Base-by-base conservation (phyloP, 2,113 vertebrate genomes). In the Dasyurus viverrinus region DNA sequence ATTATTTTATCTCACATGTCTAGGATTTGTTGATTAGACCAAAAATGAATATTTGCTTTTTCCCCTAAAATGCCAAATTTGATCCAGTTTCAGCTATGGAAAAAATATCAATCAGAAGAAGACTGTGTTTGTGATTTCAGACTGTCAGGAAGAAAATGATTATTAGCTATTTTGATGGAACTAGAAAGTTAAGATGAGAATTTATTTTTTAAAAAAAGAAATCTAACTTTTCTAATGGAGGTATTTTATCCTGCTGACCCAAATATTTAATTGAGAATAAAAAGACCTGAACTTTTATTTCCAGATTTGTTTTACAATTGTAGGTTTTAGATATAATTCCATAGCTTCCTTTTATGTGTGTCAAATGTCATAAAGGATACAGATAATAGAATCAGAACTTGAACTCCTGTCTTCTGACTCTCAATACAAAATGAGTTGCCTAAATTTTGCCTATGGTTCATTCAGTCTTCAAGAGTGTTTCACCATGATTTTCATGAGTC, bases 1-100 rank as follows among this genome's bases (percentile, higher is more conserved):
- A 98, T 98, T 94, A 97, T 97, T 98, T 98, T 97, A 98, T 98
- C 98, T 98, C 97, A 94, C 96, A 97, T 90, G 93, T 96, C 94
- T 94, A 93, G 96, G 97, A 97, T 97, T 94, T 95, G 96, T 97
- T 98, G 97, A 97, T 98, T 97, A 96, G 94, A 96, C 96, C 96
- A 95, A 98, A 42, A 97, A 97, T 95, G 94, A 96, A 96, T 97
- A 96, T 98, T 98, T 97, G 91, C 91, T 92, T 96, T 96, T 91
- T 92, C 91, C 24, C 93, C 84, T 53, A 53, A 91, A 95, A 90
- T 90, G 95, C 89, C 93, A 97, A 93, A 93, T 96, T 97, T 94
- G 96, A 94, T 92, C 93, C 89, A 94, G 94, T 93, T 90, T 94
- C 57, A 91, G 90, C 91, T 94, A 27, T 90, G 50, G 89, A 30